These are phyloP conservation scores for Capitulum mitella DNA, from an alignment of 2,888 invertebrate species.

Conservation along the genomic window DNA sequence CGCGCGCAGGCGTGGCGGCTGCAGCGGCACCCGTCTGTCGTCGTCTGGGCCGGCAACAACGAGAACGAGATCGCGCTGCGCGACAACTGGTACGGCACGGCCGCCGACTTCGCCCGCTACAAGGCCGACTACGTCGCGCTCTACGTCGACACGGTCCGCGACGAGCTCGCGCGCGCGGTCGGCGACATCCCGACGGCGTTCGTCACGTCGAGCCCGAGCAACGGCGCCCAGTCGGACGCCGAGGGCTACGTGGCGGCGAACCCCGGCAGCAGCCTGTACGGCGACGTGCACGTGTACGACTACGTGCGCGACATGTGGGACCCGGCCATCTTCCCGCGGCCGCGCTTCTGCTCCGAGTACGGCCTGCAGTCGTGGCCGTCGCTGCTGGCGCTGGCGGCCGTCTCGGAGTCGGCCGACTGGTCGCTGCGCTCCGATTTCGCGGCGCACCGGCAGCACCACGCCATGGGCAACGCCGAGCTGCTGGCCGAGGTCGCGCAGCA, in stretches of 20 bases:
- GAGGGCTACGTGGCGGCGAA: slow-evolving; percentile 69
- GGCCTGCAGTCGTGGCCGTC: slow-evolving; percentile 88
- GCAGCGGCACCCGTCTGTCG: slow-evolving; percentile 65
- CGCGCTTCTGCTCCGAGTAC: slow-evolving; percentile 91
- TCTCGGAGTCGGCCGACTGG: slow-evolving; percentile 41
- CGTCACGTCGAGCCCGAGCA: slow-evolving; percentile 84
- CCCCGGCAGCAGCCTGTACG: slow-evolving; percentile 71
- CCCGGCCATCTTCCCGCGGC: slow-evolving; percentile 62
- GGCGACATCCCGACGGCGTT: slow-evolving; percentile 55
- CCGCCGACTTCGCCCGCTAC: slow-evolving; percentile 50
- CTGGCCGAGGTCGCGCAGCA: slow-evolving; percentile 55
- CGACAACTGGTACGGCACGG: slow-evolving; percentile 51
- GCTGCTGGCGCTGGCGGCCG: slow-evolving; percentile 42
- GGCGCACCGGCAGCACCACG: slow-evolving; percentile 78
- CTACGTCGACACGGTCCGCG: slow-evolving; percentile 66
- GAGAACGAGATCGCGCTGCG: slow-evolving; percentile 54
- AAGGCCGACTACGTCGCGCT: slow-evolving; percentile 70
- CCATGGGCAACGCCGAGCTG: slow-evolving; percentile 60
- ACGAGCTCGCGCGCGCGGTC: not conserved
- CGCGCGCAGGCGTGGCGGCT: slow-evolving; percentile 71
- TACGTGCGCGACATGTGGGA: slow-evolving; percentile 76
- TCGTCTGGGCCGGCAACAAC: slow-evolving; percentile 54
- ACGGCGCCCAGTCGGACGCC: slow-evolving; percentile 62
- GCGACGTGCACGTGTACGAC: slow-evolving; percentile 53
- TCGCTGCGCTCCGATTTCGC: slow-evolving; percentile 54